A percentile compares a stretch with the other conserved stretches of the same genome.
phyloP scores from a whole-genome alignment of 2,888 invertebrate genomes.

The Pelosia muscerda region DNA sequence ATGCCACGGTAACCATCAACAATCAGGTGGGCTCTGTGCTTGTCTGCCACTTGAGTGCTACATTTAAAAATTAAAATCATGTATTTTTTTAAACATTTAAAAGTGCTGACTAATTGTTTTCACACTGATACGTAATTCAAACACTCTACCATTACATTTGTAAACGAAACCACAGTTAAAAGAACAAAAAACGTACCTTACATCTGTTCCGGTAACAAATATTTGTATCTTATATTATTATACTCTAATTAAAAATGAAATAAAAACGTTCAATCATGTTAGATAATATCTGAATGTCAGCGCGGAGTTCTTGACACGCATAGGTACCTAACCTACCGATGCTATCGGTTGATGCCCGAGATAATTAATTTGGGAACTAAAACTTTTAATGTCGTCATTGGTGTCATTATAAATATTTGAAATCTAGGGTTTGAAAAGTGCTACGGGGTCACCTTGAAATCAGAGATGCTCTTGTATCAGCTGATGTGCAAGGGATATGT shows the following conservation, averaged over 20 bases:
- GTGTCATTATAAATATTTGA: neutral
- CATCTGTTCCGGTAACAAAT: slow-evolving; percentile 47
- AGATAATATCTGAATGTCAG: slow-evolving; percentile 69
- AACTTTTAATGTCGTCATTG: slow-evolving; percentile 1
- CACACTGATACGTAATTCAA: slow-evolving; percentile 25
- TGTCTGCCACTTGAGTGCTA: no score
- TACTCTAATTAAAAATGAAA: slow-evolving; percentile 66
- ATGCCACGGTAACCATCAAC: no score
- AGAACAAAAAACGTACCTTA: slow-evolving; percentile 28
- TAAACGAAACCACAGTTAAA: neutral
- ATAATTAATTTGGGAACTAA: slow-evolving; percentile 34
- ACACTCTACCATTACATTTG: neutral
- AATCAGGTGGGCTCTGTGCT: no score
- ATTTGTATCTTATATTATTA: slow-evolving; percentile 53
- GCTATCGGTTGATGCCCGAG: slow-evolving; percentile 52
- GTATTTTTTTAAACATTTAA: neutral
- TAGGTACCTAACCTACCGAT: slow-evolving; percentile 56
- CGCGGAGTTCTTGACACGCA: slow-evolving; percentile 58
- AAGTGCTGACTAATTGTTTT: slow-evolving; percentile 32
- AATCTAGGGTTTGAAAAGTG: neutral
- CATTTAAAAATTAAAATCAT: no score
- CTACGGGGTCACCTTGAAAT: no score
- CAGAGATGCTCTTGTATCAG: no score
- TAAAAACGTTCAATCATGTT: slow-evolving; percentile 72
- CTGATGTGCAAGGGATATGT: no score